Base-by-base conservation (phyloP, 2,888 invertebrate species). In the Hanleya hanleyi region DNA sequence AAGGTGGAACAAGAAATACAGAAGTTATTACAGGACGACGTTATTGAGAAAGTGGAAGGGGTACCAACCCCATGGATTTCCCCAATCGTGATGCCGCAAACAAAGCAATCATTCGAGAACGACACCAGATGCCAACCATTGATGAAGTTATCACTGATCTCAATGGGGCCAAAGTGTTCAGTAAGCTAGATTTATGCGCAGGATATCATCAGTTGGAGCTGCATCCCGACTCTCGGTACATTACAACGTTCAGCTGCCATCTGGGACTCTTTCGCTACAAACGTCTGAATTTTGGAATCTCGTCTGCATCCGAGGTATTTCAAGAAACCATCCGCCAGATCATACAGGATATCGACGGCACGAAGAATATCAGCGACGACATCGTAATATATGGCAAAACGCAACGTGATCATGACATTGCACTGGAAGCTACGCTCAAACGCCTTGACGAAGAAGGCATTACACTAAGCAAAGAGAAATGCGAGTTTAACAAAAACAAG, bases 161-260 rank as follows among this genome's bases (percentile, higher is more conserved):
- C 57, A 83, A 82, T 69, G 75, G 77, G 9, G 74, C 80, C 1
- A 75, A 67, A 61, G 64, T 79, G 1, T 82, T 82, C 68, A 75
- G 71, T n/a, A 81, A 81, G 64, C 61, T 81, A 0, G 78, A 79
- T 62, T 70, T 82, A 15, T 72, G 70, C 33, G 61, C 73, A 29
- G 82, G 76, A 4, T 83, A 81, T 67, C 80, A 82, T 65, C 84
- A 83, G 69, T 61, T 81, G 6, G 80, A 78, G 51, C 67, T 83
- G 0, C 77, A 77, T 15, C 67, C 73, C 32, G 41, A 69, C 1
- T 79, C 74, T 12, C 57, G 83, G 26, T 69, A 78, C 61, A 81
- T 80, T 4, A 82, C 78, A n/a, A 80, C 80, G 7, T 81, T 82
- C 57, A 74, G 71, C 29, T 75, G 75, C 15, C 76, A 79, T 65